Base-by-base conservation (phyloP, 30 jellyfish, hydroid and myxozoan species). In the Chironex yamaguchii region DNA sequence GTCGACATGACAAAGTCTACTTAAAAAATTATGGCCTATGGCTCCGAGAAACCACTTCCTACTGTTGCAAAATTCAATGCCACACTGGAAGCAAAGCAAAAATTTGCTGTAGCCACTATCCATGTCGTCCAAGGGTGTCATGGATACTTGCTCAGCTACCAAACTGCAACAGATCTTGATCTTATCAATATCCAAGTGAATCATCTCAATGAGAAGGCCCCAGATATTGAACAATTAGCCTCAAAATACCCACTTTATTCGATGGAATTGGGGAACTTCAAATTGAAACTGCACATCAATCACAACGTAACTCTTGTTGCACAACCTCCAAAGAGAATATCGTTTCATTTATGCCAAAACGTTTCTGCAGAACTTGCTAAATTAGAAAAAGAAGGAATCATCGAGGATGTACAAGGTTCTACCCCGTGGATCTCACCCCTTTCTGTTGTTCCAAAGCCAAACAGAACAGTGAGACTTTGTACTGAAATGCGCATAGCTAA, bases 21-120 rank as follows among this genome's bases (percentile, higher is more conserved):
- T 2, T 30, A 26, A 26, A 68, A 68, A 68, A 68, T 24, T 13
- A 24, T 68, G 82, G 82, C 82, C 0, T 68, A 68, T 68, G 82
- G 82, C 25, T 68, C 72, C 26, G 2, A 30, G 2, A 68, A 29
- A 2, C 82, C 82, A 21, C 68, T 68, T 2, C 82, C 82, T 17
- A 53, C 25, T 17, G 25, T 53, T 2, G 71, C 21, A n/a, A 32
- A 53, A 53, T 2, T 3, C 21, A 53, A n/a, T 53, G 2, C 71
- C 71, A 53, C 71, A 17, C 71, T 53, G 20, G 71, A 53, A 4
- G 4, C 71, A 53, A 53, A 53, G 71, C 20, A 4, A 4, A 53
- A 3, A 4, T 53, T 2, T 32, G 20, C 4, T 3, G 13, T 17
- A n/a, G 71, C 71, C 2, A 17, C 4, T 17, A 53, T 53, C 20